Evolutionary conservation across 2,888 invertebrate species (phyloP).

Genomic region (Nycteola revayana): DNA sequence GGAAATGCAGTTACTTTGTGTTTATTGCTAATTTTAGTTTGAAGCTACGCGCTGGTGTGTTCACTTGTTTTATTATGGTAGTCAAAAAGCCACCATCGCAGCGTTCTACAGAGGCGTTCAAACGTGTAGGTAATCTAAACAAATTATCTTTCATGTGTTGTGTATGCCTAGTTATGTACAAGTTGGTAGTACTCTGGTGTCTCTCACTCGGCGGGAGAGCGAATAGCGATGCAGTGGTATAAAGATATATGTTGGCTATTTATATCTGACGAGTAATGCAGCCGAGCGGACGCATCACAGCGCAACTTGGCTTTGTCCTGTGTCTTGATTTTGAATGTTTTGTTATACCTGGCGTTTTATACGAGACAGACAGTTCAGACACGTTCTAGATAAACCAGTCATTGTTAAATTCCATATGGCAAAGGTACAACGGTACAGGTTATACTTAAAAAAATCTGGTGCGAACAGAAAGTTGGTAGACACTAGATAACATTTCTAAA

Average conservation of each 20-base stretch:
- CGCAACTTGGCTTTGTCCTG: constrained; percentile 53
- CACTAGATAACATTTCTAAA: too few species aligned
- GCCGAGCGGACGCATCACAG: constrained; percentile 57
- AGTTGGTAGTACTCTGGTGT: constrained; percentile 58
- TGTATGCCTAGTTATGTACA: constrained; percentile 36
- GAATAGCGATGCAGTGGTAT: constrained; percentile 55
- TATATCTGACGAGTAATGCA: constrained; percentile 68
- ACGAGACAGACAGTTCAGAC: constrained; percentile 15
- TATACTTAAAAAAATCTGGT: too few species aligned
- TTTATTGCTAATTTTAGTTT: too few species aligned
- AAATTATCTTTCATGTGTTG: constrained; percentile 43
- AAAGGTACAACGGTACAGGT: too few species aligned
- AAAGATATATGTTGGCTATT: constrained; percentile 77
- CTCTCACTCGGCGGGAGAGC: constrained; percentile 73
- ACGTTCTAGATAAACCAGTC: constrained; percentile 8
- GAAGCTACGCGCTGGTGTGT: constrained; percentile 4
- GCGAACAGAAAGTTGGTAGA: too few species aligned
- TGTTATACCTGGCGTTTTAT: constrained; percentile 27
- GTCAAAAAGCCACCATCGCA: constrained; percentile 30
- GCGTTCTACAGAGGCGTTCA: constrained; percentile 28
- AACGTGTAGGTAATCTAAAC: constrained; percentile 52
- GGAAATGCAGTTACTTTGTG: too few species aligned
- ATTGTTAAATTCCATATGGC: constrained; percentile 5
- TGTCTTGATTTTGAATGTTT: constrained; percentile 59
- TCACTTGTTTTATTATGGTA: constrained; percentile 17